Conservation (phyloP, 2,113 vertebrate species). For the Callocephalon fimbriatum region DNA sequence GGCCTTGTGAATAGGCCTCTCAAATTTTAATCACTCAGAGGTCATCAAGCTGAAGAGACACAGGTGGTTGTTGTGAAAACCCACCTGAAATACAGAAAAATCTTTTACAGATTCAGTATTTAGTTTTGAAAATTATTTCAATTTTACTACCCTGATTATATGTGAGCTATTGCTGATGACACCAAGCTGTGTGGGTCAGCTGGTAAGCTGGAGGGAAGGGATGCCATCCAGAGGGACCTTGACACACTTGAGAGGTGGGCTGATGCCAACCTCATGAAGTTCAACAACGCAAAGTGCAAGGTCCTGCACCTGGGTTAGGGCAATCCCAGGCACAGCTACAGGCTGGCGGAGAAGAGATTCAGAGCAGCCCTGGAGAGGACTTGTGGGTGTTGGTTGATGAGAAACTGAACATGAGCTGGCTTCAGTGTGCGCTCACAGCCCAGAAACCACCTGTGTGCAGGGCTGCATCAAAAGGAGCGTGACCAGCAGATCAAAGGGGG, state of each 20-base stretch:
- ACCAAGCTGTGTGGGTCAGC: not conserved
- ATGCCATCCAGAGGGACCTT: not conserved
- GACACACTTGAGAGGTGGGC: not conserved
- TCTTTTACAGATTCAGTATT: not conserved
- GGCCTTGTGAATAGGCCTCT: not conserved
- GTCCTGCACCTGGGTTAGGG: not conserved
- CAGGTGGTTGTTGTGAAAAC: not conserved
- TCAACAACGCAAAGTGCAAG: not conserved
- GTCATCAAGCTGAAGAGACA: not conserved
- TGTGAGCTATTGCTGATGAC: not conserved
- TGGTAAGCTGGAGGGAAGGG: not conserved
- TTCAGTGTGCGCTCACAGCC: not conserved
- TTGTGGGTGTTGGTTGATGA: not conserved
- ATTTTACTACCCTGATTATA: not conserved
- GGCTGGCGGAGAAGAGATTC: not conserved
- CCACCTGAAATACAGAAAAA: not conserved
- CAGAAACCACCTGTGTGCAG: not conserved
- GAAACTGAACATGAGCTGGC: not conserved
- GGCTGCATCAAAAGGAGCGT: not conserved
- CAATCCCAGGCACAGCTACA: not conserved
- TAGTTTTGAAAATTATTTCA: not conserved
- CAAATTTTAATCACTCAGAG: conserved; percentile 38
- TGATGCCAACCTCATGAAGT: not conserved
- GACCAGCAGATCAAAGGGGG: no score
- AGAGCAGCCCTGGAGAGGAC: not conserved